Conservation (phyloP, 2,797 vertebrate species). For the Rhynchonycteris naso region DNA sequence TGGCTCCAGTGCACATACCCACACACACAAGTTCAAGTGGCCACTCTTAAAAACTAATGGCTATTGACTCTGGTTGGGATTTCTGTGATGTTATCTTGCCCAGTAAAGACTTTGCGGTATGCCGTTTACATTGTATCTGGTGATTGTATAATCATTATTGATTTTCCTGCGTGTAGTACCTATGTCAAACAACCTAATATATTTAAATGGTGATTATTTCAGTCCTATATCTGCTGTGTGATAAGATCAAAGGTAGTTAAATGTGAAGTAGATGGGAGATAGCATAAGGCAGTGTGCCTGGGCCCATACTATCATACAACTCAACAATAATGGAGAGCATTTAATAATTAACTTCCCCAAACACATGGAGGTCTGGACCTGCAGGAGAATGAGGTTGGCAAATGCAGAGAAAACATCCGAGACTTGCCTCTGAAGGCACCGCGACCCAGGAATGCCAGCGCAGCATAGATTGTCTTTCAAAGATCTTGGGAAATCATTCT, state of each 20-base stretch:
- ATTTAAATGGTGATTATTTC: slow-evolving; percentile 90
- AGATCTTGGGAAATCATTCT: slow-evolving; percentile 84
- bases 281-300: slow-evolving; percentile 69
- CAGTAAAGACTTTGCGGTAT: slow-evolving; percentile 85
- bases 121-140: slow-evolving; percentile 88
- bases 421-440: slow-evolving; percentile 64
- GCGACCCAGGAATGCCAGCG: slow-evolving; percentile 77
- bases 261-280: slow-evolving; percentile 79
- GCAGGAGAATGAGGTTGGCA: slow-evolving; percentile 77
- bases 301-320: slow-evolving; percentile 70
- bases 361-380: slow-evolving; percentile 76
- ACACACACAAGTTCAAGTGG: slow-evolving; percentile 86
- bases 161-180: slow-evolving; percentile 87
- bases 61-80: slow-evolving; percentile 86
- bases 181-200: slow-evolving; percentile 89
- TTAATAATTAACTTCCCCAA: slow-evolving; percentile 86
- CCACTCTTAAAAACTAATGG: slow-evolving; percentile 87
- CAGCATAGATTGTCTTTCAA: slow-evolving; percentile 81
- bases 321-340: slow-evolving; percentile 69
- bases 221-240: slow-evolving; percentile 85
- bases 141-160: slow-evolving; percentile 89
- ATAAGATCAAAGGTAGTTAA: slow-evolving; percentile 89
- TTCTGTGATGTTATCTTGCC: slow-evolving; percentile 88
- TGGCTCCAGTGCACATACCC: slow-evolving; percentile 69
- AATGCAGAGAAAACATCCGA: slow-evolving; percentile 75